Percentiles rank a stretch among this genome's conserved stretches.
phyloP scores from a whole-genome alignment of 1,140 invertebrate species.

The Telenomus remus region DNA sequence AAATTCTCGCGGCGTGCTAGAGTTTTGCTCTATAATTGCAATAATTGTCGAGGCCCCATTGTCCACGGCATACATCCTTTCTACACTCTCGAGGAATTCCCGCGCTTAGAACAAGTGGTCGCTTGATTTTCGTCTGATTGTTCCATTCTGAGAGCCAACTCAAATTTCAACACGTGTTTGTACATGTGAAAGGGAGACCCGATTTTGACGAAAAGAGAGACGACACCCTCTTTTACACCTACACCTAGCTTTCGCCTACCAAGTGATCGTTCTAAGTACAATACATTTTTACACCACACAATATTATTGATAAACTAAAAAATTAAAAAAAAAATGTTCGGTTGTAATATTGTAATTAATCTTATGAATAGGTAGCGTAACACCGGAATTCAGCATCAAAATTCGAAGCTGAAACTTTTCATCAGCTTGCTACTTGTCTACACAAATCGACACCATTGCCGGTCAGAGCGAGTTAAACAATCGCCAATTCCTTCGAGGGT shows the following conservation, averaged over 20 bases:
- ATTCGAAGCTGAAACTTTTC: no score
- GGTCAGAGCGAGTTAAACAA: constrained; percentile 68
- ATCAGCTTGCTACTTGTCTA: not conserved
- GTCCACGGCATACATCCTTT: constrained; percentile 56
- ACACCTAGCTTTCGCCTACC: no score
- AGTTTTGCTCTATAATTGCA: constrained; percentile 71
- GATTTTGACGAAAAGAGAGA: constrained; percentile 31
- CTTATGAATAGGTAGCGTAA: no score
- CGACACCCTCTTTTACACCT: constrained; percentile 48
- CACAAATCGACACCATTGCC: constrained; percentile 15
- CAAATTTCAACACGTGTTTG: constrained; percentile 58
- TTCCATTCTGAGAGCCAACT: constrained; percentile 73
- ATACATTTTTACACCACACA: no score
- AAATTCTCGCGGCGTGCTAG: constrained; percentile 54
- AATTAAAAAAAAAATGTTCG: no score
- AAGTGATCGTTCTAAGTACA: no score
- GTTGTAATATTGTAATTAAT: no score
- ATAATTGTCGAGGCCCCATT: constrained; percentile 72
- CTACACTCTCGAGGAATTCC: constrained; percentile 65
- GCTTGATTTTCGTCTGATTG: constrained; percentile 76
- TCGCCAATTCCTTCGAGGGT: constrained; percentile 71
- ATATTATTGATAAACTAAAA: no score
- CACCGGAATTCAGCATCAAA: no score
- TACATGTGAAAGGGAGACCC: constrained; percentile 50
- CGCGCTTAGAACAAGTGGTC: constrained; percentile 73